Conservation (phyloP, 2,797 vertebrate species). For the Megalops cyprinoides region DNA sequence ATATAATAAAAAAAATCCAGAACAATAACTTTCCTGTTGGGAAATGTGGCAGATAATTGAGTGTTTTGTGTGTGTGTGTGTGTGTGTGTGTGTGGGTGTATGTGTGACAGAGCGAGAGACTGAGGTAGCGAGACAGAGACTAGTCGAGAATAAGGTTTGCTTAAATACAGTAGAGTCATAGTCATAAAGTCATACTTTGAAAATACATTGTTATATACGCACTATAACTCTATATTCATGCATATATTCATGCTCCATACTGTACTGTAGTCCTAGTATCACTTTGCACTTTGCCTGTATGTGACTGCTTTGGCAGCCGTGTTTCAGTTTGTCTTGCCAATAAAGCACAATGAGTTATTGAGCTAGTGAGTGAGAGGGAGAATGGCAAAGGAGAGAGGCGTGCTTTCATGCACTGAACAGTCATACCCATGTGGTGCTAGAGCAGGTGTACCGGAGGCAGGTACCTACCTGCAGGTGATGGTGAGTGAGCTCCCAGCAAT, state of each 20-base stretch:
- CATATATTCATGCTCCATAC: too few species aligned
- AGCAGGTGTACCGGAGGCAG: background rate
- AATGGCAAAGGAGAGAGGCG: background rate
- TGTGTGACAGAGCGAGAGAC: background rate
- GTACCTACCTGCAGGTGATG: conserved; percentile 73
- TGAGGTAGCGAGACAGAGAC: background rate
- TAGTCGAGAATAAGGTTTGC: too few species aligned
- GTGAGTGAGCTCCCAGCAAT: conserved; percentile 54
- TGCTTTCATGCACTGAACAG: too few species aligned
- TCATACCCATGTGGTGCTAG: background rate
- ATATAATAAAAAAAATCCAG: background rate
- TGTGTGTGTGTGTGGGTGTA: background rate
- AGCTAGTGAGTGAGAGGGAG: background rate
- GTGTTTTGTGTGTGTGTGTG: background rate
- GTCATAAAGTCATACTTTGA: too few species aligned
- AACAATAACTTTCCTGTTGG: background rate
- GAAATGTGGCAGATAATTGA: background rate
- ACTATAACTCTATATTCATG: too few species aligned
- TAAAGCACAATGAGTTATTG: too few species aligned
- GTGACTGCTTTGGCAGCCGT: too few species aligned
- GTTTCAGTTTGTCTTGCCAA: too few species aligned
- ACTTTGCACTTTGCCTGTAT: too few species aligned
- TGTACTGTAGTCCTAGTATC: too few species aligned
- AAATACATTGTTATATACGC: too few species aligned
- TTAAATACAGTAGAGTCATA: too few species aligned